phyloP scores from a whole-genome alignment of 2,888 invertebrate genomes.

The Cerceris ruficornis region DNA sequence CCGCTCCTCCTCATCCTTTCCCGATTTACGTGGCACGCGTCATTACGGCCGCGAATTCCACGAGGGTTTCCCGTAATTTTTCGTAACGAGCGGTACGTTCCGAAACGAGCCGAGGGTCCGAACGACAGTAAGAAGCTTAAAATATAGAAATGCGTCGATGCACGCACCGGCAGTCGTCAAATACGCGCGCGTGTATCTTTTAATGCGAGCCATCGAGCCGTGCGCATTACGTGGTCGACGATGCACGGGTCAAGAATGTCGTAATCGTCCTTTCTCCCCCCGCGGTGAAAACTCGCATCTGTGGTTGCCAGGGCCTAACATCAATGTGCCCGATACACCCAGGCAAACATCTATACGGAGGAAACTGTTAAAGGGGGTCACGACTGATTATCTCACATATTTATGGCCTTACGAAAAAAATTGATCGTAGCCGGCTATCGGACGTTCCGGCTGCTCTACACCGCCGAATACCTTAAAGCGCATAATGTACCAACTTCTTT shows the following conservation, averaged over 20 bases:
- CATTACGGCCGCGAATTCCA: constrained; percentile 11
- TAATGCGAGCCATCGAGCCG: constrained; percentile 33
- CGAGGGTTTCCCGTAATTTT: constrained; percentile 9
- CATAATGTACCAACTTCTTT: not conserved
- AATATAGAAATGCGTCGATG: constrained; percentile 29
- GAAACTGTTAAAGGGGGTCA: constrained; percentile 28
- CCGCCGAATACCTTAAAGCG: not conserved
- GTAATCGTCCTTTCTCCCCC: constrained; percentile 42
- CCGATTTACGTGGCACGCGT: constrained; percentile 18
- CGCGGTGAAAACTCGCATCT: constrained; percentile 19
- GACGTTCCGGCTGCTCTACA: not conserved
- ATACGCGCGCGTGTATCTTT: constrained; percentile 22
- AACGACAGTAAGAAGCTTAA: constrained; percentile 29
- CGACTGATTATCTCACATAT: constrained; percentile 45
- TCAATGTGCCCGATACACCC: constrained; percentile 32
- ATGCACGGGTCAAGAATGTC: constrained; percentile 49
- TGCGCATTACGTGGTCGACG: constrained; percentile 28
- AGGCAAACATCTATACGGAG: constrained; percentile 1
- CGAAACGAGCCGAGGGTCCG: not conserved
- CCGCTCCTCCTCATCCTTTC: constrained; percentile 2
- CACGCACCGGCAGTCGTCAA: not conserved
- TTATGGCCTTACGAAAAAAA: constrained; percentile 44
- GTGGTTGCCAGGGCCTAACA: constrained; percentile 22
- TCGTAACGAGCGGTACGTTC: constrained; percentile 10
- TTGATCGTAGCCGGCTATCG: constrained; percentile 14